Percentiles rank a stretch among this genome's conserved stretches.
Evolutionary conservation across 2,888 invertebrate species (phyloP).

Genomic region (Melangyna quadrimaculata): DNA sequence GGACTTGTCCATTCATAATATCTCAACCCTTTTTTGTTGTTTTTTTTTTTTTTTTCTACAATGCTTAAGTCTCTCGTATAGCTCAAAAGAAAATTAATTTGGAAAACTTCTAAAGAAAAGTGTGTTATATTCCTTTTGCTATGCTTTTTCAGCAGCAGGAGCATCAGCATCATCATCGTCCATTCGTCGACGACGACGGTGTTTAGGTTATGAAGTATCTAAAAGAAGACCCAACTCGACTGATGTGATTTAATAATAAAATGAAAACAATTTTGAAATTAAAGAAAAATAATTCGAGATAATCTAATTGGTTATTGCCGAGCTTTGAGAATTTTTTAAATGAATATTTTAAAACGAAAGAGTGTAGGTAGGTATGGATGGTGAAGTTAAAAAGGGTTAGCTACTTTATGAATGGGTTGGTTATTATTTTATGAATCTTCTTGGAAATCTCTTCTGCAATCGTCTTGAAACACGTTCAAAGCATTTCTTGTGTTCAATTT

Average conservation of each 20-base stretch:
- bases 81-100: conserved; percentile 70
- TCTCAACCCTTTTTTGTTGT: conserved; percentile 9
- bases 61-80: neutral
- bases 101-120: conserved; percentile 62
- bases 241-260: conserved; percentile 69
- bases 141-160: neutral
- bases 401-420: neutral
- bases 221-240: conserved; percentile 30
- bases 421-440: neutral
- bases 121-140: conserved; percentile 61
- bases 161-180: neutral
- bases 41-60: neutral
- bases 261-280: conserved; percentile 71
- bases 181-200: conserved; percentile 22
- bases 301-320: conserved; percentile 70
- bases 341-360: conserved; percentile 20
- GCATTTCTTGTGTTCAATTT: neutral
- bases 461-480: neutral
- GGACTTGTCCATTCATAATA: conserved; percentile 66
- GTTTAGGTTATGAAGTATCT: conserved; percentile 1
- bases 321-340: conserved; percentile 67
- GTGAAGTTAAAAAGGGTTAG: neutral
- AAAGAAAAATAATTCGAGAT: conserved; percentile 71
- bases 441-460: neutral
- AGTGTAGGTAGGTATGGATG: too few relatives aligned